phyloP scores from a whole-genome alignment of 2,797 vertebrate species.

The Halcyon chelicuti region DNA sequence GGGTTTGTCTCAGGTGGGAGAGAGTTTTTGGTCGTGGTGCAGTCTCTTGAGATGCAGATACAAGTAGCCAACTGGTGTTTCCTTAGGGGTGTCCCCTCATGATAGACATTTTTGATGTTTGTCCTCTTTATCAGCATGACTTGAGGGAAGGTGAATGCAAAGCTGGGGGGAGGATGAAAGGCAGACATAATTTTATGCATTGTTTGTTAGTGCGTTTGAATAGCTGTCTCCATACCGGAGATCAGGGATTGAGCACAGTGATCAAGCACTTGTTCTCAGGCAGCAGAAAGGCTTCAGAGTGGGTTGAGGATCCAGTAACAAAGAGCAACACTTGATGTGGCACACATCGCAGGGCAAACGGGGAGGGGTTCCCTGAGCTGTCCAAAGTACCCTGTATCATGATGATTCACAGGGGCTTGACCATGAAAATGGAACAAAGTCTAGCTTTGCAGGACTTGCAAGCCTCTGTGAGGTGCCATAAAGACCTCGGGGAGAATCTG shows the following conservation, averaged over 20 bases:
- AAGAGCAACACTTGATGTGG: background rate
- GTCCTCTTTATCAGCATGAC: constrained; percentile 5
- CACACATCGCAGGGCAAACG: background rate
- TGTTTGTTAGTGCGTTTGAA: background rate
- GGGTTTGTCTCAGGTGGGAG: background rate
- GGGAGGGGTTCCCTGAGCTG: background rate
- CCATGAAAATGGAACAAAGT: background rate
- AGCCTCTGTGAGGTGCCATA: background rate
- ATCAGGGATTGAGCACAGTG: background rate
- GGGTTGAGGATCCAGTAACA: background rate
- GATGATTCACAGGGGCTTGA: background rate
- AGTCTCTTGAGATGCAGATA: background rate
- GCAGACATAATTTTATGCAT: background rate
- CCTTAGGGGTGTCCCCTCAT: background rate
- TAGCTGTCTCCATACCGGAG: background rate
- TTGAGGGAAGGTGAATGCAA: constrained; percentile 7
- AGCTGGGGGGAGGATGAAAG: background rate
- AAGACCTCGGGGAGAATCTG: background rate
- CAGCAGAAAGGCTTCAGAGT: background rate
- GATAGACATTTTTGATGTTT: background rate
- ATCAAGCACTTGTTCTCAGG: background rate
- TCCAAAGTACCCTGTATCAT: background rate
- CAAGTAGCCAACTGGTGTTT: background rate
- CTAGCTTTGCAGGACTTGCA: background rate
- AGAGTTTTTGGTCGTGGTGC: background rate